Evolutionary conservation across 1,140 invertebrate genomes (phyloP), one percentile per base, ranked within the genome.

Genomic region (Lycorma delicatula): DNA sequence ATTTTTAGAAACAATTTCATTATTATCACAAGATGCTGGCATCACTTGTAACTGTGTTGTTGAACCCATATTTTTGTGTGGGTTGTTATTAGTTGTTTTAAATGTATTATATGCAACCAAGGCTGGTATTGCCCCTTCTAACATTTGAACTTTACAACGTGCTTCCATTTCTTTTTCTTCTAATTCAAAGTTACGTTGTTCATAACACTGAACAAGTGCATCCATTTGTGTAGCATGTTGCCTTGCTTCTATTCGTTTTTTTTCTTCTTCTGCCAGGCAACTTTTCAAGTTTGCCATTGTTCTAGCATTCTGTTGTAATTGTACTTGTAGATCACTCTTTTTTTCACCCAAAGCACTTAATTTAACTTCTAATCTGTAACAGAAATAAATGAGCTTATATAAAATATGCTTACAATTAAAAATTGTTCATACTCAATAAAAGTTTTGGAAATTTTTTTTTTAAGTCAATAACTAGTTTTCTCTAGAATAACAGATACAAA

Each of bases 51-150:
- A n/a, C n/a, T n/a, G n/a, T 29, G 26, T 28, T 29, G 7, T 34
- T 4, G 26, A 50, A 3, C 20, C 23, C 2, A 18, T 27, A 23
- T 23, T 49, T 7, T 16, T 16, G 11, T 16, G 23, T 27, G 49
- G 4, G 20, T 3, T 16, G 23, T 46, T 16, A 29, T 57, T 57
- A 23, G 69, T 60, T 26, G 67, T 68, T 41, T 67, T 66, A 67
- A 70, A 75, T 26, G 82, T 74, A 59, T 83, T 80, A 73, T 75
- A 85, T 20, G 80, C 72, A 54, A 85, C 74, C 31, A 87, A 66
- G 0, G 81, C 77, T 0, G 85, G 84, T 56, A 86, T 73, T 0
- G 80, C 78, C 48, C 75, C 77, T 59, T 85, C 77, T 36, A 87
- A 67, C 53, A 80, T 75, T 53, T 83, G 75, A 22, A 86, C 58